phyloP scores from a whole-genome alignment of 2,113 vertebrate species.

The Erythrolamprus reginae region DNA sequence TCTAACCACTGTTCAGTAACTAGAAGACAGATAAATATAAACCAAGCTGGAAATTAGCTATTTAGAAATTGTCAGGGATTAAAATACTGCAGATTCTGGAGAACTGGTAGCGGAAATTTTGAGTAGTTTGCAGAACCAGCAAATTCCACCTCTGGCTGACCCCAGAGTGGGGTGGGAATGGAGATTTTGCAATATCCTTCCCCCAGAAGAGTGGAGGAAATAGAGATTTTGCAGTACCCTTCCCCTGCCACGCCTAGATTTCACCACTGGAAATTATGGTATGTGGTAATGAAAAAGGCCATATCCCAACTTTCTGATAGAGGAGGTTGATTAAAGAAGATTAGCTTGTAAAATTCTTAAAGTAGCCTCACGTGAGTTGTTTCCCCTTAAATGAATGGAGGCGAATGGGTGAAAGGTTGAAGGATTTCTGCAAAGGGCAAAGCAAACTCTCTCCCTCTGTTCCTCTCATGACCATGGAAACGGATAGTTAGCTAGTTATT shows the following conservation, averaged over 20 bases:
- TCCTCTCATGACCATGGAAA: not conserved
- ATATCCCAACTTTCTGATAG: not conserved
- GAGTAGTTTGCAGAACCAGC: too few relatives aligned
- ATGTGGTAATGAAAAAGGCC: not conserved
- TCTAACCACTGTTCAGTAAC: too few relatives aligned
- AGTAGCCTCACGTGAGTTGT: not conserved
- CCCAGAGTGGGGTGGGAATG: too few relatives aligned
- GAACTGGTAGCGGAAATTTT: too few relatives aligned
- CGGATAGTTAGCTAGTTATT: not conserved
- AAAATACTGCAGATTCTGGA: too few relatives aligned
- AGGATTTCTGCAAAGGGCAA: not conserved
- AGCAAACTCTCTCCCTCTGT: not conserved
- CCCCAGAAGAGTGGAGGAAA: too few relatives aligned
- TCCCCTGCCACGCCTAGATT: too few relatives aligned
- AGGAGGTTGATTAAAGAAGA: not conserved
- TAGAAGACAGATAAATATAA: not conserved
- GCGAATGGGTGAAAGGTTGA: not conserved
- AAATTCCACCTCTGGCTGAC: too few relatives aligned
- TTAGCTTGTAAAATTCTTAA: not conserved
- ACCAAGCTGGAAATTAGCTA: not conserved
- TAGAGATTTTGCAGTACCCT: too few relatives aligned
- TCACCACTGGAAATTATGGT: too few relatives aligned
- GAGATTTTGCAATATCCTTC: too few relatives aligned
- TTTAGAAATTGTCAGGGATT: too few relatives aligned
- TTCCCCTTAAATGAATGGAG: not conserved